These are phyloP conservation scores for Ylistrum balloti DNA, from an alignment of 1,140 invertebrate genomes.

Conservation along the genomic window DNA sequence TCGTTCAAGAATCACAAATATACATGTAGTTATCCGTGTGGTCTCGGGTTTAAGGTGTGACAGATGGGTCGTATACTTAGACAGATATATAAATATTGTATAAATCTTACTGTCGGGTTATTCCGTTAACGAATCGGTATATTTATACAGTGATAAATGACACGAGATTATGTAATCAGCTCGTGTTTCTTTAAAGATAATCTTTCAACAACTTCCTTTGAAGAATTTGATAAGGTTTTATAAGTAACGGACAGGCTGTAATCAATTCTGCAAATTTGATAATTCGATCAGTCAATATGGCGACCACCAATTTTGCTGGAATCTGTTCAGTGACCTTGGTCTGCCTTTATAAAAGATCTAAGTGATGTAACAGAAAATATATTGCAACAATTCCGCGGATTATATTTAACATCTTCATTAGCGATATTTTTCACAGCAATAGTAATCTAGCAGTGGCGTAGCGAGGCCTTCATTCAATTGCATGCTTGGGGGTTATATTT, in stretches of 20 bases:
- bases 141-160: constrained; percentile 2
- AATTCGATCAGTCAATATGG: neutral
- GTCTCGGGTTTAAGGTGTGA: neutral
- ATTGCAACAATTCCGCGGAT: neutral
- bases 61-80: neutral
- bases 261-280: neutral
- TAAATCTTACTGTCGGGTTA: neutral
- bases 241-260: neutral
- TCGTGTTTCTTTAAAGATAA: constrained; percentile 20
- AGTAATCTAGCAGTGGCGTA: too few relatives aligned
- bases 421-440: too few relatives aligned
- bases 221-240: constrained; percentile 5
- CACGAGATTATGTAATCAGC: neutral
- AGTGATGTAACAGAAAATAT: neutral
- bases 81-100: neutral
- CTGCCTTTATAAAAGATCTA: neutral
- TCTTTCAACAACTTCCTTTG: neutral
- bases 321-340: neutral
- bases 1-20: too few relatives aligned
- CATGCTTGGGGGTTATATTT: too few relatives aligned
- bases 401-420: too few relatives aligned
- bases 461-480: too few relatives aligned
- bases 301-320: neutral
- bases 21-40: neutral
- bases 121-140: neutral